Base-by-base conservation (phyloP, 2,113 vertebrate species). In the Sinocyclocheilus maitianheensis region DNA sequence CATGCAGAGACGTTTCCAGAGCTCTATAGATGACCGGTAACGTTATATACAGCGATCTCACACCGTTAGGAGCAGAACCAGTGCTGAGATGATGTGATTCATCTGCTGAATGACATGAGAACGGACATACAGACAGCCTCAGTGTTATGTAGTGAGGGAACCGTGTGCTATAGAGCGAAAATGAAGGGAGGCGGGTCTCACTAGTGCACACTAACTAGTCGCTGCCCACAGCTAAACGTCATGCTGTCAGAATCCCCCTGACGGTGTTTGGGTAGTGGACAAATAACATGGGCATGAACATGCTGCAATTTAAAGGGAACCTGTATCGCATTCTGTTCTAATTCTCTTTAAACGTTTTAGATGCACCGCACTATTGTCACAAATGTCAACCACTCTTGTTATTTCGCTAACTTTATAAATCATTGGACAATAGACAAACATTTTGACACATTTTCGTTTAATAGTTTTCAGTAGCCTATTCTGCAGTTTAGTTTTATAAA, bases 91-190 rank as follows among this genome's bases (percentile, higher is more conserved):
- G 34, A 75, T 86, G 34, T 30, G 77, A 62, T 63, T 62, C 6
- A 60, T 67, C 40, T 77, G 82, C 55, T 89, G 74, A 71, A 89
- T 40, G 46, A 84, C 24, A 76, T 24, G 84, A 60, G 13, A 72
- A 83, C 18, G 37, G 55, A 65, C 87, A 84, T 51, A 82, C 77
- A 83, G 63, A 60, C 37, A 69, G 62, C 63, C 48, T 51, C 74
- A 80, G n/a, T 83, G 63, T 81, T 82, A 71, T 84, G 26, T 74
- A 83, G 65, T 79, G 86, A 84, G 85, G 88, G 82, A 62, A 86
- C 74, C 77, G 43, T 26, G 78, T 84, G 78, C 22, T 40, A 40
- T 5, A 34, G 65, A 22, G 46, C 13, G 51, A 55, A 12, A 0
- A 55, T 75, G 80, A 87, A 43, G 12, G 37, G 85, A 74, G 86